Conservation (phyloP, 2,888 invertebrate genomes). For the Nycteola revayana region DNA sequence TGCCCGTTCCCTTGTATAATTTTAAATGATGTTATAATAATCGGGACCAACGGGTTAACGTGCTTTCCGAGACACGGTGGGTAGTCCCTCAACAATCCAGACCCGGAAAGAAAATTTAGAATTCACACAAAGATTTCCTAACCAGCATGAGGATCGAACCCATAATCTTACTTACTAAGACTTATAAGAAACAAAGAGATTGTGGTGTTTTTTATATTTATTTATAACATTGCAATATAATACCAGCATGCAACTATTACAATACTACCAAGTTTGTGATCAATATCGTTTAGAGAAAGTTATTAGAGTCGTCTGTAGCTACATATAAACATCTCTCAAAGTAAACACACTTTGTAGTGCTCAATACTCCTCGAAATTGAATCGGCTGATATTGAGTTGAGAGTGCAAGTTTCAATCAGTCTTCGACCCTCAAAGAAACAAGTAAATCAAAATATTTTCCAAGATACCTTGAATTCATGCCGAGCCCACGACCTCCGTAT, state of each 20-base stretch:
- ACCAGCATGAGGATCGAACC: no score
- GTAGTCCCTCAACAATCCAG: no score
- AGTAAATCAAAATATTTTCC: conserved; percentile 39
- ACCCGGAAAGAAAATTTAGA: no score
- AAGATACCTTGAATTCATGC: conserved; percentile 35
- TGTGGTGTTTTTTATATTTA: no score
- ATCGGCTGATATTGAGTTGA: conserved; percentile 21
- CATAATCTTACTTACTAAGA: no score
- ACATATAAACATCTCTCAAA: conserved; percentile 13
- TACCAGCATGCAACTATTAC: background rate
- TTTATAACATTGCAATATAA: no score
- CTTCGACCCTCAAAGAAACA: conserved; percentile 15
- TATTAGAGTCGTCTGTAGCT: conserved; percentile 13
- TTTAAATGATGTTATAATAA: no score
- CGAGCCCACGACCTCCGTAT: conserved; percentile 39
- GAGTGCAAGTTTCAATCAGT: conserved; percentile 31
- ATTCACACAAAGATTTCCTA: no score
- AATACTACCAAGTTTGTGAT: conserved; percentile 10
- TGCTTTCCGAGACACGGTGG: no score
- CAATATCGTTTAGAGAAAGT: conserved; percentile 6
- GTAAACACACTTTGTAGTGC: conserved; percentile 23
- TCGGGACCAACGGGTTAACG: no score
- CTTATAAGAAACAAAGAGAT: no score
- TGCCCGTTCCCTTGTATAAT: no score
- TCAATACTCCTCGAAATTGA: conserved; percentile 23